A percentile compares a stretch with the other conserved stretches of the same genome.
Evolutionary conservation across 2,797 vertebrate species (phyloP).

Genomic region (Myotis findleyi): DNA sequence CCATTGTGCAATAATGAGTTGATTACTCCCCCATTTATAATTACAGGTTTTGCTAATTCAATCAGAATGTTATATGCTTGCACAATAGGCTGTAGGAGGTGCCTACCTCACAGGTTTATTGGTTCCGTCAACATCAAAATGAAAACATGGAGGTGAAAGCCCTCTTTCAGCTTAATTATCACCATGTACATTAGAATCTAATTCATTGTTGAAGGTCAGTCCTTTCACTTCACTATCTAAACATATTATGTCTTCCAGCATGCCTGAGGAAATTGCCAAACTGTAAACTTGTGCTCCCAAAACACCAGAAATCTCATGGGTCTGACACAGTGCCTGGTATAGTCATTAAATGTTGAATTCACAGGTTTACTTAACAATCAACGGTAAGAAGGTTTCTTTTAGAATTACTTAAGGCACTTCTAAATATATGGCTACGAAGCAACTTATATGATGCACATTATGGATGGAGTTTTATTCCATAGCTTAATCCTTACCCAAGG

Average conservation of each 20-base stretch:
- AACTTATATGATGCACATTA: not conserved
- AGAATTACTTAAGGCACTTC: not conserved
- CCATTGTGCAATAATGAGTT: not conserved
- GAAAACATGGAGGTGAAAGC: not conserved
- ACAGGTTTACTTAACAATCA: not conserved
- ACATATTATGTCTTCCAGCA: not conserved
- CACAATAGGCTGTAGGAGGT: not conserved
- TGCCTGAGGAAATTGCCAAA: not conserved
- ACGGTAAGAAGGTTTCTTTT: not conserved
- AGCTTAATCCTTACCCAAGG: not conserved
- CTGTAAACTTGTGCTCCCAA: not conserved
- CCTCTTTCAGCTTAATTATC: not conserved
- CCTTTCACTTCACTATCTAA: not conserved
- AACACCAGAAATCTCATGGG: not conserved
- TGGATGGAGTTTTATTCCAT: not conserved
- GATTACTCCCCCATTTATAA: not conserved
- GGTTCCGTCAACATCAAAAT: not conserved
- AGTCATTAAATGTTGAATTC: not conserved
- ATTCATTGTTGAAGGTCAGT: not conserved
- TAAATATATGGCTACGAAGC: not conserved
- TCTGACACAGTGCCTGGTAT: not conserved
- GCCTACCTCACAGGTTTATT: not conserved
- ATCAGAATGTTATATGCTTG: not conserved
- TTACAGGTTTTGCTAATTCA: not conserved
- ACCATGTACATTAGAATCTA: not conserved